Evolutionary conservation across 2,797 vertebrate genomes (phyloP).

Genomic region (Smutsia temminckii): DNA sequence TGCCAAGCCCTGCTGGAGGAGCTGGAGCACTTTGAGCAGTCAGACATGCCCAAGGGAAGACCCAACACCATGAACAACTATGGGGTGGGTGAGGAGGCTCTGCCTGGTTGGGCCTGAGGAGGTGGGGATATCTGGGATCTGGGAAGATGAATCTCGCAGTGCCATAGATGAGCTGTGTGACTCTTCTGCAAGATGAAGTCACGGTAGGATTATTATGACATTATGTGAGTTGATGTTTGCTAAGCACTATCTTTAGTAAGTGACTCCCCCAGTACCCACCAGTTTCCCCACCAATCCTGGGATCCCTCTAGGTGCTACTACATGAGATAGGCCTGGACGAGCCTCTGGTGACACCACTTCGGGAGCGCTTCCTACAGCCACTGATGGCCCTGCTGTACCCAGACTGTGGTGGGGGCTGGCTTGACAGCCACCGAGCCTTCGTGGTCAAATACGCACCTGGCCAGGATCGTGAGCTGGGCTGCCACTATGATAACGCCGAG

Average conservation of each 20-base stretch:
- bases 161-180: not conserved
- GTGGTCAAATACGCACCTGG: conserved; percentile 93
- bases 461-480: conserved; percentile 92
- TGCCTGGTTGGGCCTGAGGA: rapidly evolving
- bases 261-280: not conserved
- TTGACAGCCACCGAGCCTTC: conserved; percentile 97
- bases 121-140: not conserved
- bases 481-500: conserved; percentile 96
- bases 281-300: not conserved
- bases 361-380: conserved; percentile 91
- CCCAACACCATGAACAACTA: conserved; percentile 99
- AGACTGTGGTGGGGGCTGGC: conserved; percentile 88
- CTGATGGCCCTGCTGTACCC: conserved; percentile 91
- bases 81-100: conserved; percentile 87
- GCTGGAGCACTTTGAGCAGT: conserved; percentile 95
- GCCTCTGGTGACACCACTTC: conserved; percentile 89
- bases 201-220: not conserved
- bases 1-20: conserved; percentile 92
- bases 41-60: conserved; percentile 92
- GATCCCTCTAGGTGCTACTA: conserved; percentile 89
- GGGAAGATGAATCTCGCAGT: no score
- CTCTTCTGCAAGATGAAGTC: not conserved
- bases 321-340: conserved; percentile 94
- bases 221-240: not conserved
- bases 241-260: not conserved